phyloP scores from a whole-genome alignment of 2,888 invertebrate genomes.

The Pantelozetes paolii region DNA sequence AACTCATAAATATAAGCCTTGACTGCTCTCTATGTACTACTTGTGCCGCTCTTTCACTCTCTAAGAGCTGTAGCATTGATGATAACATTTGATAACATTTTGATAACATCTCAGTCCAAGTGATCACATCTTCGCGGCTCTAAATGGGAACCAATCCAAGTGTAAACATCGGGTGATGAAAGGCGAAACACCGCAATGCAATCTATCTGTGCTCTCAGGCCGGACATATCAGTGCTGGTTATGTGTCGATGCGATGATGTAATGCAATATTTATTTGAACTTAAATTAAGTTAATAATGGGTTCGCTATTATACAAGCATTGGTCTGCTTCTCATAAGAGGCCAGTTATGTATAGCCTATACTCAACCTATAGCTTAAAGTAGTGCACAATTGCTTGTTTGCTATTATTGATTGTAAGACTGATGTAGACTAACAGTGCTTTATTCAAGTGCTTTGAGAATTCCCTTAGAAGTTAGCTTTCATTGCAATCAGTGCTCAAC shows the following conservation, averaged over 20 bases:
- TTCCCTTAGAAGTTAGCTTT: slow-evolving; percentile 13
- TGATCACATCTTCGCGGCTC: slow-evolving; percentile 7
- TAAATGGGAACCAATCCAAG: slow-evolving; percentile 30
- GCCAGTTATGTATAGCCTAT: background rate
- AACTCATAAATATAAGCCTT: slow-evolving; percentile 22
- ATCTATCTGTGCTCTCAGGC: background rate
- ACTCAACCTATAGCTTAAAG: slow-evolving; percentile 23
- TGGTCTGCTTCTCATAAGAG: background rate
- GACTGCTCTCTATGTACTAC: background rate
- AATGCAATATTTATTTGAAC: slow-evolving; percentile 17
- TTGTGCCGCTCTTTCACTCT: background rate
- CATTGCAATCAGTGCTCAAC: slow-evolving; percentile 26
- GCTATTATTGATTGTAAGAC: slow-evolving; percentile 2
- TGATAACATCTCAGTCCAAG: background rate
- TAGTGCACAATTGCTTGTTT: slow-evolving; percentile 18
- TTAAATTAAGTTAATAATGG: slow-evolving; percentile 24
- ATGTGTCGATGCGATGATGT: slow-evolving; percentile 1
- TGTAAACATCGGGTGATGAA: slow-evolving; percentile 30
- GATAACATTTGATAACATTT: background rate
- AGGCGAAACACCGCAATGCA: slow-evolving; percentile 35
- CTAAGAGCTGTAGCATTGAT: background rate
- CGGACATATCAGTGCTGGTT: background rate
- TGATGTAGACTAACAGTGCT: slow-evolving; percentile 7
- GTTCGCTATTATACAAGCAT: background rate
- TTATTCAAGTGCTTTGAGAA: slow-evolving; percentile 9